A percentile compares a stretch with the other conserved stretches of the same genome.
These are phyloP conservation scores for Helostoma temminkii DNA, from an alignment of 2,797 vertebrate genomes.

Conservation along the genomic window DNA sequence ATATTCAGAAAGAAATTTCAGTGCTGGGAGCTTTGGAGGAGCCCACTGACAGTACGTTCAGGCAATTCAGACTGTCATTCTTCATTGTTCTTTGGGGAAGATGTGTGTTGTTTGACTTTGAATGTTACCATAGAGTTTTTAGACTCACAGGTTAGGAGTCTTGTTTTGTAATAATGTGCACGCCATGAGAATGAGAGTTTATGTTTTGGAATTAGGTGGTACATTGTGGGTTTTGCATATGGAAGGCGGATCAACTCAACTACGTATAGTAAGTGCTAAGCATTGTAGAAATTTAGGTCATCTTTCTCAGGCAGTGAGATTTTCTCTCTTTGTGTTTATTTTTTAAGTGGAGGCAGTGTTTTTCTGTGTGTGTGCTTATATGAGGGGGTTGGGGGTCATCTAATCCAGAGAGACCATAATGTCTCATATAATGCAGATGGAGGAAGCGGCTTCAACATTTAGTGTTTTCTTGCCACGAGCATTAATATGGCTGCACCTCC, in stretches of 20 bases:
- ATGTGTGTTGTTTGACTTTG: constrained; percentile 68
- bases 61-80: constrained; percentile 70
- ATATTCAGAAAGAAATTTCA: constrained; percentile 66
- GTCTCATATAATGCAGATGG: constrained; percentile 82
- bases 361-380: constrained; percentile 16
- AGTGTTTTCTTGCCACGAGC: constrained; percentile 71
- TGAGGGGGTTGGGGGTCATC: constrained; percentile 48
- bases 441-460: constrained; percentile 76
- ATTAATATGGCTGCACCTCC: constrained; percentile 80
- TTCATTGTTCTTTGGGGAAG: constrained; percentile 68
- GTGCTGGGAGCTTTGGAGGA: constrained; percentile 51
- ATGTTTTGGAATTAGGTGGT: constrained; percentile 60
- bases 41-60: constrained; percentile 61
- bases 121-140: constrained; percentile 63
- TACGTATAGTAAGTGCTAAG: constrained; percentile 72
- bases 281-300: constrained; percentile 78
- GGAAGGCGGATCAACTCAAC: constrained; percentile 73
- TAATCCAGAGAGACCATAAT: constrained; percentile 61
- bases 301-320: constrained; percentile 62
- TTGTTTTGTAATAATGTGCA: constrained; percentile 55
- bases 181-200: constrained; percentile 75
- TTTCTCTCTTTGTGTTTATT: constrained; percentile 60
- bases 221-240: constrained; percentile 62
- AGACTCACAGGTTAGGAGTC: constrained; percentile 39
- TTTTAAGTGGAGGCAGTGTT: constrained; percentile 56